Base-by-base conservation (phyloP, 2,888 invertebrate genomes). In the Tridacna crocea region DNA sequence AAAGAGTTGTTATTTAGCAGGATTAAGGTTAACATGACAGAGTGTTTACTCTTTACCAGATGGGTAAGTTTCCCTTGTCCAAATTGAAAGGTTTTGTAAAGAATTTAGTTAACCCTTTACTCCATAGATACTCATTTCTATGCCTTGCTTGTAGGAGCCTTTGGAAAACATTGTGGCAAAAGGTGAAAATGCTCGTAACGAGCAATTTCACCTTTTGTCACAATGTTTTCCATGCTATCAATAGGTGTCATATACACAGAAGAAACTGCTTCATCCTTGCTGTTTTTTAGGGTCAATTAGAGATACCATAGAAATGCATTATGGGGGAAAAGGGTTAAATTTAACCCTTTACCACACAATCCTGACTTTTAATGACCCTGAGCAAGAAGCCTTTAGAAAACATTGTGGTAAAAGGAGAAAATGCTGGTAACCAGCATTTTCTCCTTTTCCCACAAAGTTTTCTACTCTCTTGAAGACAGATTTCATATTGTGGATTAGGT, bases 351-450 rank as follows among this genome's bases (percentile, higher is more conserved):
- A 15, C 11, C 55, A 55, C 19, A 55, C 24, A 61, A 19, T 22
- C 13, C 15, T 22, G 22, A 13, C 22, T 24, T 61, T 22, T 13
- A 22, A 61, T 22, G 22, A 19, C 12, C 22, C 13, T 61, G 61
- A 17, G 6, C 0, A n/a, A 22, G 61, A 61, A 13, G 3, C 3
- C 61, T 61, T 26, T 19, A 3, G 61, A 61, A 61, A 61, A 61
- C 61, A 61, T 61, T 61, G 61, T 61, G 61, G 61, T 0, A 61
- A 61, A 61, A 4, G 61, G 61, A 36, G 4, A 61, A 61, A 61
- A n/a, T 61, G 61, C 61, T 61, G 4, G 13, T 26, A 22, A 13
- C 13, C 22, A 61, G 61, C 61, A 61, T n/a, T 61, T 61, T 22
- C 24, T 22, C n/a, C 61, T 61, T 61, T 61, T 19, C 22, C 24